Conservation (phyloP, 2,888 invertebrate genomes). For the Cephus rjabovi region DNA sequence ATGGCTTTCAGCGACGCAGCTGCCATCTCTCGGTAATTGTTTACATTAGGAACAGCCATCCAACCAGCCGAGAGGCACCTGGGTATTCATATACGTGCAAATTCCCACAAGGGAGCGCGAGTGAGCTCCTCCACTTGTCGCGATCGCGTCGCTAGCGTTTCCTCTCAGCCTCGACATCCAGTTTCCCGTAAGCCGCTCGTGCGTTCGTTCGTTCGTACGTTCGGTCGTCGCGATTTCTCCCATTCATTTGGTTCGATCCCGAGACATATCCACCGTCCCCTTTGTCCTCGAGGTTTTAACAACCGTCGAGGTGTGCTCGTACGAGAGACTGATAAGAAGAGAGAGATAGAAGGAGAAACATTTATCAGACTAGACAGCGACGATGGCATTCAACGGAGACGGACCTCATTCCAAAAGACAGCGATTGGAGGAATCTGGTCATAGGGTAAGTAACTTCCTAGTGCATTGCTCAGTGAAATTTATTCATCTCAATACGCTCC, state of each 20-base stretch:
- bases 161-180: constrained; percentile 30
- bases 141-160: background rate
- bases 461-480: background rate
- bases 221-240: constrained; percentile 54
- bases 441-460: constrained; percentile 54
- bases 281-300: constrained; percentile 12
- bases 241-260: constrained; percentile 38
- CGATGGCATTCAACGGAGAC: constrained; percentile 69
- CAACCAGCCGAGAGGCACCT: background rate
- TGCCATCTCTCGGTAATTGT: background rate
- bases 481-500: background rate
- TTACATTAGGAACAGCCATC: background rate
- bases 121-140: background rate
- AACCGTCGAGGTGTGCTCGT: background rate
- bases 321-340: constrained; percentile 2
- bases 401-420: constrained; percentile 67
- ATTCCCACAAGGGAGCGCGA: background rate
- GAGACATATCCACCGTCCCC: constrained; percentile 10
- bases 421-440: constrained; percentile 64
- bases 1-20: background rate
- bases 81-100: background rate
- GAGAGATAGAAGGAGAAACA: constrained; percentile 1
- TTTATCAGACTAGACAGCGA: constrained; percentile 21
- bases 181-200: constrained; percentile 60
- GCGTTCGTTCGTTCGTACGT: constrained; percentile 57